Evolutionary conservation across 92 coral and sea anemone genomes (phyloP), one percentile per base, ranked within the genome.

Genomic region (Palythoa caribaeorum): DNA sequence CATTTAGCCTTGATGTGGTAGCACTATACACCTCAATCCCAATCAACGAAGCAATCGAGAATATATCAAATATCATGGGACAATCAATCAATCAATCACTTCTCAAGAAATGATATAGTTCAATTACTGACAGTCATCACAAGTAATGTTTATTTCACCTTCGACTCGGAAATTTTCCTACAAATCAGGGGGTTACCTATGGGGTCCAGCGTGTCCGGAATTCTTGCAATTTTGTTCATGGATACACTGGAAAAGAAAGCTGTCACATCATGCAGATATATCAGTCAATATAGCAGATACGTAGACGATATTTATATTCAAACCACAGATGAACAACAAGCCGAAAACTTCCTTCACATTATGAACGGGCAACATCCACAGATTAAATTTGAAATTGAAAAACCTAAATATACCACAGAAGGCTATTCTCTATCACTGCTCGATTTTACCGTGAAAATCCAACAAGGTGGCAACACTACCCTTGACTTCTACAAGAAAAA

Each of bases 201-300:
- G 92, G 87, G 87, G 5, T 90, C 86, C 47, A 86, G 90, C 85
- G 35, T 79, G 28, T 86, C 87, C 20, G 90, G 90, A 1, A 78
- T 78, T 51, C 71, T 90, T 16, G 92, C 92, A 19, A 85, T 90
- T 16, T 48, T 85, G 52, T 90, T 90, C 80, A 90, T 85, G 92
- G 89, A 76, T 39, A 85, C 63, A 14, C 53, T 85, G 28, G 87
- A 90, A n/a, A 62, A 57, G 21, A 77, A 19, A 13, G 71, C 92
- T 7, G 53, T 68, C 13, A 75, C 38, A 9, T 66, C 78, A 74
- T 62, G 54, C 66, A 75, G 47, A 69, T 53, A 28, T 40, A 63
- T 89, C 80, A 70, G 14, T 66, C 21, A 48, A 76, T 54, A 36
- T 28, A 28, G 28, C 28, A 28, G 28, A 28, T 28, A 28, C 28